Conservation (phyloP, 1,140 invertebrate species). For the Sinella curviseta region DNA sequence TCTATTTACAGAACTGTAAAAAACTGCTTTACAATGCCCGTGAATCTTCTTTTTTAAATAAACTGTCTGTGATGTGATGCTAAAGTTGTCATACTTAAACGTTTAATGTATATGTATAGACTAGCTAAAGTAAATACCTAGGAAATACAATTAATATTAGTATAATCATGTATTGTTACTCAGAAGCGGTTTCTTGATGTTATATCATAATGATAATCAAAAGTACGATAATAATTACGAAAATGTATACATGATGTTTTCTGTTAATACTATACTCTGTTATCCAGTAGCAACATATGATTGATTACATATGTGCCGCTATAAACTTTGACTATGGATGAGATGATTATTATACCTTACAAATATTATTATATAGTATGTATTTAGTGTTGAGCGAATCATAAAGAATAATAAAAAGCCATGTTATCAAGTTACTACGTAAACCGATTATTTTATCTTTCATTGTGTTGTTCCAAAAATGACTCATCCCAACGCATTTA, state of each 20-base stretch:
- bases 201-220: not conserved
- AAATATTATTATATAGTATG: no score
- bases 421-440: no score
- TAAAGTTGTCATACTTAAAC: slow-evolving; percentile 22
- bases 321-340: no score
- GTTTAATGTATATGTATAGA: slow-evolving; percentile 5
- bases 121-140: not conserved
- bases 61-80: slow-evolving; percentile 25
- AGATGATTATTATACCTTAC: no score
- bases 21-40: not conserved
- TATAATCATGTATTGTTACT: not conserved
- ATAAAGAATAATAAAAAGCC: not conserved
- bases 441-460: no score
- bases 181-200: not conserved
- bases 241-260: not conserved
- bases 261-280: no score
- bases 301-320: not conserved
- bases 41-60: slow-evolving; percentile 16
- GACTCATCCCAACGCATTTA: no score
- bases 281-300: not conserved
- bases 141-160: no score
- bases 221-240: not conserved
- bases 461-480: no score
- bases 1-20: no score
- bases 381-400: no score